These are phyloP conservation scores for Leptodactylus fuscus DNA, from an alignment of 2,113 vertebrate species.

Conservation along the genomic window DNA sequence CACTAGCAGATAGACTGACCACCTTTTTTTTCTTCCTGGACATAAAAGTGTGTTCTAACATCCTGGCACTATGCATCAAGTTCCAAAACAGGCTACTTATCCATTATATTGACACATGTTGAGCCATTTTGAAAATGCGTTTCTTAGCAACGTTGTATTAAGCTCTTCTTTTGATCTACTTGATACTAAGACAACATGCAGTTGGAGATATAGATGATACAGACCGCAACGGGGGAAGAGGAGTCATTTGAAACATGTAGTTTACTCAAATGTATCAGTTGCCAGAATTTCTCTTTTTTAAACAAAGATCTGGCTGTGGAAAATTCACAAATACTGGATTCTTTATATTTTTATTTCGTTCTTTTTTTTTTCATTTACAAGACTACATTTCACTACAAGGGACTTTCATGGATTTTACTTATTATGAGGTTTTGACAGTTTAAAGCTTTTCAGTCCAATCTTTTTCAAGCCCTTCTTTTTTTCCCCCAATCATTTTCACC, in stretches of 20 bases:
- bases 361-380: not conserved
- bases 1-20: not conserved
- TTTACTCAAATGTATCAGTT: conserved; percentile 30
- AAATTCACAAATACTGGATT: not conserved
- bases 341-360: not conserved
- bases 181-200: conserved; percentile 33
- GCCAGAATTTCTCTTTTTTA: not conserved
- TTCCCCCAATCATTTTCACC: not conserved
- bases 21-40: not conserved
- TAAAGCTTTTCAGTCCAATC: not conserved
- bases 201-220: conserved; percentile 22
- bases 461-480: not conserved
- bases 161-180: conserved; percentile 38
- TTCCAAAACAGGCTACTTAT: conserved; percentile 17
- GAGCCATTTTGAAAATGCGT: conserved; percentile 42
- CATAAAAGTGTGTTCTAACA: conserved; percentile 16
- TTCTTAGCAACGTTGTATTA: conserved; percentile 49
- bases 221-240: not conserved
- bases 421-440: not conserved
- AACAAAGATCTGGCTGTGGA: not conserved
- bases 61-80: not conserved
- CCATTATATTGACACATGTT: conserved; percentile 53
- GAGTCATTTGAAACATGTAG: conserved; percentile 22
- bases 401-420: not conserved
- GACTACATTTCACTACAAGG: conserved; percentile 20